Evolutionary conservation across 2,888 invertebrate genomes (phyloP), one percentile per base, ranked within the genome.

Genomic region (Erpobdella octoculata): DNA sequence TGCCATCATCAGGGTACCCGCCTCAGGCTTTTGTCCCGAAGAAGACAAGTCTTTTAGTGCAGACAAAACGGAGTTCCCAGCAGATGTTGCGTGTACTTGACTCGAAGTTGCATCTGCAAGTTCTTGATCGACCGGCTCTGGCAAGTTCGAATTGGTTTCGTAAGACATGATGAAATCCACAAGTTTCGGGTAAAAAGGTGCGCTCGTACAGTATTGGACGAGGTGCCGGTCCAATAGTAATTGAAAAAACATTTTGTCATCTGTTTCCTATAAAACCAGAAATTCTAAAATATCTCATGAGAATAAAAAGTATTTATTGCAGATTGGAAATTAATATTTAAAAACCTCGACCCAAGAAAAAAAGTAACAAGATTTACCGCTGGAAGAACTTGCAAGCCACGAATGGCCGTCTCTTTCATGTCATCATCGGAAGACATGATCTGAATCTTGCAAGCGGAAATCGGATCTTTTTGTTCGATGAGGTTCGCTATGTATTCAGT

Each of bases 21-120:
- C 81, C 73, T 81, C 81, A 18, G 78, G 78, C 46, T 76, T 74
- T 72, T 76, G 77, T 21, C 80, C 80, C 18, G 73, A 74, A 41
- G 77, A 78, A 65, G 72, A 71, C 9, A 82, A 74, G 75, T 80
- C 76, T 58, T 77, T 75, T 67, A 78, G 78, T 37, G 81, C 75
- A 9, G 70, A 70, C 38, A 28, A 28, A 1, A 53, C n/a, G 21
- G 28, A 4, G 53, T 12, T 28, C 1, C 9, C 1, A 1, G 53
- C 21, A 8, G 53, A 53, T n/a, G n/a, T n/a, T 5, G 1, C 5
- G 53, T 12, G 1, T 5, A 28, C 28, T 12, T 53, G 53, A 53
- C 53, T 53, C 21, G n/a, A 1, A n/a, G 6, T 9, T 53, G 53
- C 21, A 6, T 21, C 21, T 21, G 46, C 46, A 18, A 46, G 46